Evolutionary conservation across 2,797 vertebrate species (phyloP).

Genomic region (Aldrovandia affinis): DNA sequence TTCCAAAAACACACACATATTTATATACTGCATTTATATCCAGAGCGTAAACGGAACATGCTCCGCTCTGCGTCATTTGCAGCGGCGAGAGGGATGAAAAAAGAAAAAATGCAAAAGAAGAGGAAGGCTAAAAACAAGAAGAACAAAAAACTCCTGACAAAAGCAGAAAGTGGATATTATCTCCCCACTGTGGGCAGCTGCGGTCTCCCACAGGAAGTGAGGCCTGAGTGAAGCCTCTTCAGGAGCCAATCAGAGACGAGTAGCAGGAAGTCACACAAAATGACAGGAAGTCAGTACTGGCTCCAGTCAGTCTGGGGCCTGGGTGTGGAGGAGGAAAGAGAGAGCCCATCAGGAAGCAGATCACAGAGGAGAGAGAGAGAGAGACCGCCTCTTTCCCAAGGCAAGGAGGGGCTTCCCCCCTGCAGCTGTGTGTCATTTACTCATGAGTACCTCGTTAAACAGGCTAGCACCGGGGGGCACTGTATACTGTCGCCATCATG

Average conservation of each 20-base stretch:
- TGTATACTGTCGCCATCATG: conserved; percentile 70
- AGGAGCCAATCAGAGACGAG: conserved; percentile 71
- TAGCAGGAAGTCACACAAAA: conserved; percentile 79
- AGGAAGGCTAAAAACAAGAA: conserved; percentile 53
- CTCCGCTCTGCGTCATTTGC: background rate
- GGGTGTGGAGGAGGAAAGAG: conserved; percentile 59
- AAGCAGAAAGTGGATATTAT: conserved; percentile 75
- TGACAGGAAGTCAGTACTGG: conserved; percentile 77
- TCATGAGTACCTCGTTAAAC: conserved; percentile 66
- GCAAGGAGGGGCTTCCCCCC: conserved; percentile 76
- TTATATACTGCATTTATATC: background rate
- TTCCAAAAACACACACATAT: background rate
- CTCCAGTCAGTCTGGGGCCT: conserved; percentile 79
- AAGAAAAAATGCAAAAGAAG: conserved; percentile 37
- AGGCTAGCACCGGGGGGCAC: conserved; percentile 76
- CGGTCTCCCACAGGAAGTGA: conserved; percentile 72
- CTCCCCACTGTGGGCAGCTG: conserved; percentile 46
- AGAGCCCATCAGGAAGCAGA: conserved; percentile 55
- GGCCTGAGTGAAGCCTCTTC: conserved; percentile 68
- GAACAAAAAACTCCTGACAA: conserved; percentile 69
- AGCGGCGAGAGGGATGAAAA: conserved; percentile 58
- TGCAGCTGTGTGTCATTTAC: conserved; percentile 81
- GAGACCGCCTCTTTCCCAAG: conserved; percentile 48
- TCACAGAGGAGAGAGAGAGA: conserved; percentile 60
- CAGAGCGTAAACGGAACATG: background rate